These are phyloP conservation scores for Branchinecta sandiegonensis DNA, from an alignment of 2,888 invertebrate species.

Conservation along the genomic window DNA sequence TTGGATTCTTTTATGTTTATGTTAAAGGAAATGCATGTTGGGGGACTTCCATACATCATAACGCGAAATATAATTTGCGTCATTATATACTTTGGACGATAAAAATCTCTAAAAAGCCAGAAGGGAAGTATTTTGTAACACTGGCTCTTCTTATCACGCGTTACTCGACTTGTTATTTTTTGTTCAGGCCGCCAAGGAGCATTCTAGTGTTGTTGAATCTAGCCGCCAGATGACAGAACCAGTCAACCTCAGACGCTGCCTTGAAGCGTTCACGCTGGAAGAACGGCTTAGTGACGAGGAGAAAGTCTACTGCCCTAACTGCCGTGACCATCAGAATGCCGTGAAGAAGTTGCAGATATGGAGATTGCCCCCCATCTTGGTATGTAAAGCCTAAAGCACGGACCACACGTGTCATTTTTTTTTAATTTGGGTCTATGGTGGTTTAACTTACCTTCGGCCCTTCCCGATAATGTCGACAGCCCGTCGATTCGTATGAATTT, in stretches of 20 bases:
- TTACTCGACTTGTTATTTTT: too few relatives aligned
- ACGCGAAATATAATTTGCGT: too few relatives aligned
- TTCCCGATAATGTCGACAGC: background rate
- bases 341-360: constrained; percentile 83
- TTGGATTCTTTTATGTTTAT: too few relatives aligned
- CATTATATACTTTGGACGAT: too few relatives aligned
- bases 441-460: background rate
- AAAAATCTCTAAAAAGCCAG: too few relatives aligned
- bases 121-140: too few relatives aligned
- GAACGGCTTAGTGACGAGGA: constrained; percentile 62
- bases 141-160: too few relatives aligned
- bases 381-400: constrained; percentile 34
- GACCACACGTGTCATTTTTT: constrained; percentile 7
- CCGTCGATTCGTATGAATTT: background rate
- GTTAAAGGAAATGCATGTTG: too few relatives aligned
- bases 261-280: constrained; percentile 72
- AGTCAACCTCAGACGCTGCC: constrained; percentile 64
- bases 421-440: constrained; percentile 14
- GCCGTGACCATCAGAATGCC: constrained; percentile 66
- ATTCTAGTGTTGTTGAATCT: constrained; percentile 54
- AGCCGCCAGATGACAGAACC: constrained; percentile 61
- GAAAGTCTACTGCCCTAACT: constrained; percentile 69
- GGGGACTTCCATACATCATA: too few relatives aligned
- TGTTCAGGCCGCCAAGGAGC: constrained; percentile 53
- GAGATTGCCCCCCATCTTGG: constrained; percentile 74